Base-by-base conservation (phyloP, 2,888 invertebrate species). In the Endomychus coccineus region DNA sequence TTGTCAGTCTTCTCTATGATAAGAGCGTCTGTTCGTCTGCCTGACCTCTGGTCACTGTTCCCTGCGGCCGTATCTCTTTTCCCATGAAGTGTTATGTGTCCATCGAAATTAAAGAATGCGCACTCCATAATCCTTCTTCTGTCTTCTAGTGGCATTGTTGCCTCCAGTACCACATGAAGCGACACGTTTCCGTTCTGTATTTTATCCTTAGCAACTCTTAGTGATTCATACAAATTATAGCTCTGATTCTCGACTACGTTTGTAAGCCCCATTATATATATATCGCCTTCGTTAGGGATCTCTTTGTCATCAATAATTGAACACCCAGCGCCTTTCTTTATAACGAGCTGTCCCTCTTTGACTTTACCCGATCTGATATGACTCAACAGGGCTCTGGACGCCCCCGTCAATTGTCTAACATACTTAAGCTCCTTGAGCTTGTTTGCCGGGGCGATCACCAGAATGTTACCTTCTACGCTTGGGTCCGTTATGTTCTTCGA, bases 401-500 rank as follows among this genome's bases (percentile, higher is more conserved):
- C 7, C 7, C 19, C 19, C 16, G 16, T 27, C 27, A 27, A 7
- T 15, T 27, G 15, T 16, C 27, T 27, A 4, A 15, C 16, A 7
- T 16, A 27, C 11, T 27, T 27, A 12, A 27, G 15, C 16, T 27
- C 16, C 10, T 27, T 27, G 16, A 15, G 15, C 16, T 15, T 15
- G 10, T 27, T 27, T n/a, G 16, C 27, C n/a, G 16, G 27, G 16
- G 27, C 27, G 16, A 27, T 15, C 9, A 27, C 10, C 9, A 27
- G 16, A 7, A 27, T 27, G 10, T 27, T 11, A 10, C 27, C 27
- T 27, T 27, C 27, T 27, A 27, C 16, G 13, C 14, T 15, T 16
- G 15, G 15, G n/a, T 27, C 15, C 16, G 27, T 15, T 27, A 15
- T 27, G 10, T 15, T 15, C 15, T 27, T 27, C 27, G 13, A 14